Evolutionary conservation across 2,888 invertebrate genomes (phyloP).

Genomic region (Phortica magna): DNA sequence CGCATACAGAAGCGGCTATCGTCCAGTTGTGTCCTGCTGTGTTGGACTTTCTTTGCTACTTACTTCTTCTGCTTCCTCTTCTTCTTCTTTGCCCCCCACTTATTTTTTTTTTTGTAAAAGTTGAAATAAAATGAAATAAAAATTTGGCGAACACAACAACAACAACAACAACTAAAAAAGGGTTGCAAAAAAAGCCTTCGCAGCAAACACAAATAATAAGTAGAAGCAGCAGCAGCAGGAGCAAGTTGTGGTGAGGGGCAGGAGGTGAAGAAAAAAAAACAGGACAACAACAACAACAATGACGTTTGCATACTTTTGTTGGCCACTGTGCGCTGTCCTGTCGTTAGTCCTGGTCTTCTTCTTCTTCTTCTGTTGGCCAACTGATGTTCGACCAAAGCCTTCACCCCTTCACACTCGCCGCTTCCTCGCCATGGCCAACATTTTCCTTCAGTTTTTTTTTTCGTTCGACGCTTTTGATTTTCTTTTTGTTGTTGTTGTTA

Average conservation of each 20-base stretch:
- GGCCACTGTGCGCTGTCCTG: not conserved
- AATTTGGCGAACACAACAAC: no score
- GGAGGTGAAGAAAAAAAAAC: not conserved
- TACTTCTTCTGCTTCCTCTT: not conserved
- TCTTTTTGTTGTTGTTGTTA: slow-evolving; percentile 6
- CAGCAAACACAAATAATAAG: no score
- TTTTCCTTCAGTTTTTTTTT: not conserved
- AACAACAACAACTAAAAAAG: no score
- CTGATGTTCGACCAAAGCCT: not conserved
- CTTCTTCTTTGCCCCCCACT: not conserved
- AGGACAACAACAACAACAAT: not conserved
- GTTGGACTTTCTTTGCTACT: no score
- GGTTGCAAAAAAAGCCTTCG: no score
- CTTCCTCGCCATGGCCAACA: not conserved
- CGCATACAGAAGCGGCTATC: not conserved
- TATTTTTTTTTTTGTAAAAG: no score
- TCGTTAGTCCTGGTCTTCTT: not conserved
- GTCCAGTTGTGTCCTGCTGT: not conserved
- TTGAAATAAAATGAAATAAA: no score
- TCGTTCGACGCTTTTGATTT: not conserved
- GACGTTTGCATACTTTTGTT: not conserved
- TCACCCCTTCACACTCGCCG: not conserved
- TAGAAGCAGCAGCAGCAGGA: no score
- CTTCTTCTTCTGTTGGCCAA: not conserved
- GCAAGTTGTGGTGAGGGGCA: no score